Evolutionary conservation across 2,113 vertebrate genomes (phyloP).

Genomic region (Arizona elegans): DNA sequence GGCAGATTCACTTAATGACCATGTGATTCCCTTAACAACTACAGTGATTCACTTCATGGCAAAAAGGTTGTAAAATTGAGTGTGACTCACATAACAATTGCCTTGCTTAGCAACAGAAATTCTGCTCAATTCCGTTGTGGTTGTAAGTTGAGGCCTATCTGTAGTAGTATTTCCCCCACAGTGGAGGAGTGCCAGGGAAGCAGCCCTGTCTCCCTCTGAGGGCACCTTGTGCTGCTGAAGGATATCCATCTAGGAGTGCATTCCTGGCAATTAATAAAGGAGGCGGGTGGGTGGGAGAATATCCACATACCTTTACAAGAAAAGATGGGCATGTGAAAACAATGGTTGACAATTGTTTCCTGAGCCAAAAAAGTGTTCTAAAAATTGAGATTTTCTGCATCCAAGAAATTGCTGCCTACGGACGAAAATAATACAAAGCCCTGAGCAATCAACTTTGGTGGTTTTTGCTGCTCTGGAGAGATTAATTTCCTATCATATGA

Average conservation of each 20-base stretch:
- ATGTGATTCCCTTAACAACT: not conserved
- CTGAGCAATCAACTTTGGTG: not conserved
- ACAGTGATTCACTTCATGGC: not conserved
- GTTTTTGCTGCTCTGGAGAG: not conserved
- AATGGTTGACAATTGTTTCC: not conserved
- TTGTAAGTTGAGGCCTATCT: not conserved
- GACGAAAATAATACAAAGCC: not conserved
- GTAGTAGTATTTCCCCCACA: not conserved
- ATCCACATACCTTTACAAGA: not conserved
- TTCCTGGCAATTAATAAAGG: not conserved
- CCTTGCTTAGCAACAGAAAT: not conserved
- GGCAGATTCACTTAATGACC: not conserved
- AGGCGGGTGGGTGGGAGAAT: not conserved
- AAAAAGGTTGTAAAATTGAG: not conserved
- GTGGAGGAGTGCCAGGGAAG: not conserved
- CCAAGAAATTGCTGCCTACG: not conserved
- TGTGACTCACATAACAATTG: not conserved
- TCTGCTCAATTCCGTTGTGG: not conserved
- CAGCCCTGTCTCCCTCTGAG: accelerated
- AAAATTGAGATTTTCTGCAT: not conserved
- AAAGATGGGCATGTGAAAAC: not conserved
- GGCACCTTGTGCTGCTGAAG: not conserved
- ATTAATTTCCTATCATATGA: not conserved
- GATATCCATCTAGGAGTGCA: not conserved
- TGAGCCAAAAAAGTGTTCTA: not conserved